These are phyloP conservation scores for Vanessa atalanta DNA, from an alignment of 1,140 invertebrate species.

Conservation along the genomic window DNA sequence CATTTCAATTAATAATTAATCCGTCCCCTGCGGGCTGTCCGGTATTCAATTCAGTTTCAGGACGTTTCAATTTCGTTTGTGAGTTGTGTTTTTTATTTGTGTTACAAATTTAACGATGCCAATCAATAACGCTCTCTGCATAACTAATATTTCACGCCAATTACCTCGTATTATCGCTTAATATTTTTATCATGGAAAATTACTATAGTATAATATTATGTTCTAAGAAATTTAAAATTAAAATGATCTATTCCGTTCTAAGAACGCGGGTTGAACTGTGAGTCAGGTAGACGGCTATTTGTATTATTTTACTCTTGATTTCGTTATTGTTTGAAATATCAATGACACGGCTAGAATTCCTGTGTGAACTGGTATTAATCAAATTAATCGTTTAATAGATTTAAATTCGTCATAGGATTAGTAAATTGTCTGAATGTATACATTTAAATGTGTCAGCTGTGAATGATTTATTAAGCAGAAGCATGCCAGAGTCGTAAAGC, in stretches of 20 bases:
- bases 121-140: constrained; percentile 43
- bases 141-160: constrained; percentile 25
- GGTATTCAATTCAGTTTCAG: constrained; percentile 63
- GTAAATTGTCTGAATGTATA: constrained; percentile 13
- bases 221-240: constrained; percentile 25
- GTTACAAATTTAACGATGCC: constrained; percentile 60
- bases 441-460: constrained; percentile 26
- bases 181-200: constrained; percentile 27
- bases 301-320: constrained; percentile 14
- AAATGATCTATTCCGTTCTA: constrained; percentile 26
- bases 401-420: constrained; percentile 18
- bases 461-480: constrained; percentile 26
- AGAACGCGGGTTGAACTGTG: constrained; percentile 23
- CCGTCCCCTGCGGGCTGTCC: constrained; percentile 50
- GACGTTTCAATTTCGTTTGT: constrained; percentile 66
- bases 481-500: constrained; percentile 37
- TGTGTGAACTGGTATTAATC: constrained; percentile 3
- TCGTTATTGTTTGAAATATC: constrained; percentile 7
- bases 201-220: constrained; percentile 21
- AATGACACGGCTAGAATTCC: constrained; percentile 1
- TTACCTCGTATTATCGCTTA: constrained; percentile 12
- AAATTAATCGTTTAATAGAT: constrained; percentile 15
- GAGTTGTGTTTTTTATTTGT: constrained; percentile 63
- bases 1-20: constrained; percentile 75
- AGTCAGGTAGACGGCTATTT: constrained; percentile 14